Conservation (phyloP, 2,113 vertebrate species). For the Fukomys damarensis region DNA sequence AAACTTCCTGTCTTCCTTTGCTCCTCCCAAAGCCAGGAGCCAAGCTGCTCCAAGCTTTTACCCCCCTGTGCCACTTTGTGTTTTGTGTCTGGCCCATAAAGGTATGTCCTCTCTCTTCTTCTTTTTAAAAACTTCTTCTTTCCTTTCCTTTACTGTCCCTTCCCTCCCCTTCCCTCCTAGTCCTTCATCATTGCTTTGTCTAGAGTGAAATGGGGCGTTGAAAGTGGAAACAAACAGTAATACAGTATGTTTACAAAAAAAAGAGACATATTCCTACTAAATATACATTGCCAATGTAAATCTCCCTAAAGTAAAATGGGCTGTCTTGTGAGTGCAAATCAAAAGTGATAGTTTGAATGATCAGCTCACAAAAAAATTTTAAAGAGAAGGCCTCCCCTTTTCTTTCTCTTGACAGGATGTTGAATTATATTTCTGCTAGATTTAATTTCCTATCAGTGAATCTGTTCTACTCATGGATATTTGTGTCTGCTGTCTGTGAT, state of each 20-base stretch:
- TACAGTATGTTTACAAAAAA: not conserved
- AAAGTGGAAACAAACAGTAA: not conserved
- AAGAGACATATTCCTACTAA: not conserved
- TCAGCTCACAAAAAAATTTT: not conserved
- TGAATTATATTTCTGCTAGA: not conserved
- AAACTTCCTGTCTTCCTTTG: not conserved
- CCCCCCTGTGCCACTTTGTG: not conserved
- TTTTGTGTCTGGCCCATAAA: not conserved
- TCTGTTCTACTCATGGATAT: not conserved
- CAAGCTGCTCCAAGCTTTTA: not conserved
- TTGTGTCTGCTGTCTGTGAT: not conserved
- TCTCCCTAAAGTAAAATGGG: not conserved
- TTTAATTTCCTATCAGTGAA: accelerated
- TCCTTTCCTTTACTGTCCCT: not conserved
- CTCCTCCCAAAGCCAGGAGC: not conserved
- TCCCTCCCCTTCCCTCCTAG: not conserved
- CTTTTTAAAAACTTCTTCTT: not conserved
- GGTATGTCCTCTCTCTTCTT: not conserved
- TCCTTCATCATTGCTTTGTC: not conserved
- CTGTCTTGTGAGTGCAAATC: not conserved
- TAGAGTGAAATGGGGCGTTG: not conserved
- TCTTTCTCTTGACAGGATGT: not conserved
- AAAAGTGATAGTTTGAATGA: not conserved
- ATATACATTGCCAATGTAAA: not conserved
- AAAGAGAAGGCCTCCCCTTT: not conserved